Conservation (phyloP, 2,888 invertebrate genomes). For the Leptopilina drosophilae region DNA sequence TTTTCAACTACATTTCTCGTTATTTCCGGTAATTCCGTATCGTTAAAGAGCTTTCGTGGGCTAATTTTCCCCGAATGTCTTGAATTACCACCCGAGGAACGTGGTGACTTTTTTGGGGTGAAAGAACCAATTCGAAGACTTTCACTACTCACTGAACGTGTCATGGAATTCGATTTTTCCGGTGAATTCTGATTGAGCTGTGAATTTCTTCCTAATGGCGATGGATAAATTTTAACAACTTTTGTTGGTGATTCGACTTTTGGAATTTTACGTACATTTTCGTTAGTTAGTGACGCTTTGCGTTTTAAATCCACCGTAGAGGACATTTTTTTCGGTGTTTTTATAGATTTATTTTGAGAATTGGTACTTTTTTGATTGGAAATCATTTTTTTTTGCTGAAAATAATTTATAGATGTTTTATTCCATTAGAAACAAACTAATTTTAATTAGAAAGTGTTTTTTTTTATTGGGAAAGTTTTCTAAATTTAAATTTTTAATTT, state of each 20-base stretch:
- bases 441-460: no score
- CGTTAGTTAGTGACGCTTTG: background rate
- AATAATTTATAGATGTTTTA: no score
- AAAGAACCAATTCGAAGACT: background rate
- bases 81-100: slow-evolving; percentile 44
- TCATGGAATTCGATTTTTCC: background rate
- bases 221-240: slow-evolving; percentile 10
- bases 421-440: no score
- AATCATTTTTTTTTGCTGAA: background rate
- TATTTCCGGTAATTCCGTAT: slow-evolving; percentile 49
- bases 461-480: no score
- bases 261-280: background rate
- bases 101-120: slow-evolving; percentile 46
- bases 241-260: background rate
- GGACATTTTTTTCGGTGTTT: background rate
- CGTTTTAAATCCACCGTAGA: background rate
- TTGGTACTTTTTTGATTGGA: background rate
- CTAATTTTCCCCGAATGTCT: background rate
- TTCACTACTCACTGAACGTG: background rate
- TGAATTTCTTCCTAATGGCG: background rate
- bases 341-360: background rate
- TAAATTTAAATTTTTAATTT: no score
- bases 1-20: slow-evolving; percentile 59
- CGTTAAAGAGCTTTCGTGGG: slow-evolving; percentile 52
- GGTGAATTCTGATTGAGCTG: background rate